These are phyloP conservation scores for Argyresthia goedartella DNA, from an alignment of 2,888 invertebrate genomes.

Conservation along the genomic window DNA sequence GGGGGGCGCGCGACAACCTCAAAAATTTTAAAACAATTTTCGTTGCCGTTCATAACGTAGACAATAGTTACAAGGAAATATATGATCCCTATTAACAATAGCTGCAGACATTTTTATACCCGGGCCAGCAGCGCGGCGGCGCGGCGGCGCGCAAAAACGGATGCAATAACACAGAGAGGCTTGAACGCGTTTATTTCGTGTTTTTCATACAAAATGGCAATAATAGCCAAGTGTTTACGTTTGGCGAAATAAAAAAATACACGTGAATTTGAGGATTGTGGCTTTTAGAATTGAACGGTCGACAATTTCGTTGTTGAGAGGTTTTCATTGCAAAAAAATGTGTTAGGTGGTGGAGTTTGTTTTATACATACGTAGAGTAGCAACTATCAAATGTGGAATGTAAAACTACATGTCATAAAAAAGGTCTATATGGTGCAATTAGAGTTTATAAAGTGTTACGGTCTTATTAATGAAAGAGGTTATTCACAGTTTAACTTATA, in stretches of 20 bases:
- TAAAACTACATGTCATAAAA: too few relatives aligned
- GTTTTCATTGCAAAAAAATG: too few relatives aligned
- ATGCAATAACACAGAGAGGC: constrained; percentile 35
- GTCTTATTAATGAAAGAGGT: too few relatives aligned
- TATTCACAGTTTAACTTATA: too few relatives aligned
- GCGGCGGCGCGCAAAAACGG: constrained; percentile 23
- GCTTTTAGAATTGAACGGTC: too few relatives aligned
- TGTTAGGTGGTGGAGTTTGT: too few relatives aligned
- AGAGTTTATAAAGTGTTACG: too few relatives aligned
- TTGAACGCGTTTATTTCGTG: constrained; percentile 27
- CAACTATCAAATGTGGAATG: too few relatives aligned
- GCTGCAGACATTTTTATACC: constrained; percentile 23
- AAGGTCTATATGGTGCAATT: too few relatives aligned
- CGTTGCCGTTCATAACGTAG: constrained; percentile 20
- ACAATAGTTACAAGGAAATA: constrained; percentile 30
- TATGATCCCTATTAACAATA: constrained; percentile 29
- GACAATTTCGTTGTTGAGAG: too few relatives aligned
- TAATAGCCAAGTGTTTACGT: constrained; percentile 21
- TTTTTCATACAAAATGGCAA: constrained; percentile 29
- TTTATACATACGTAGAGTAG: too few relatives aligned
- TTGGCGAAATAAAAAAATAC: constrained; percentile 22
- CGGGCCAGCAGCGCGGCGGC: not conserved
- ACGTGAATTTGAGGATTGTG: not conserved
- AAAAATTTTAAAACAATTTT: constrained; percentile 17
- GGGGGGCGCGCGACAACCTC: constrained; percentile 3